Evolutionary conservation across 2,888 invertebrate species (phyloP).

Genomic region (Nemotelus nigrinus): DNA sequence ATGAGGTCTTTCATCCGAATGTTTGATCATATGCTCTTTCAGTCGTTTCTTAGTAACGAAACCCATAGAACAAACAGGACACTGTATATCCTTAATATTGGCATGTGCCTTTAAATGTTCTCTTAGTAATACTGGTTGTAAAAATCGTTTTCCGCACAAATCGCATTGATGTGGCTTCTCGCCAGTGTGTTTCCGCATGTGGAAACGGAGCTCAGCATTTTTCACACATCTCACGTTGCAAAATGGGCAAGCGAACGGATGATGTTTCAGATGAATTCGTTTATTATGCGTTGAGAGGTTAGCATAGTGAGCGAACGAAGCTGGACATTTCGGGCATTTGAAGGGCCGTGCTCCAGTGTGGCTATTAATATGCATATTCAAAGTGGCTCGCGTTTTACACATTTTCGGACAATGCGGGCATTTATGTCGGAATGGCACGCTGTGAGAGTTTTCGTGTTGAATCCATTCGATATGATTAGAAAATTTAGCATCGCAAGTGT

Average conservation of each 20-base stretch:
- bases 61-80: constrained; percentile 48
- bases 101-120: constrained; percentile 51
- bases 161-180: constrained; percentile 52
- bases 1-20: constrained; percentile 21
- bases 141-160: constrained; percentile 48
- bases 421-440: neutral
- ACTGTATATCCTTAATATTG: constrained; percentile 50
- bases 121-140: constrained; percentile 47
- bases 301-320: constrained; percentile 49
- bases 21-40: constrained; percentile 12
- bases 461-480: constrained; percentile 8
- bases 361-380: constrained; percentile 16
- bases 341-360: constrained; percentile 44
- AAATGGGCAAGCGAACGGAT: constrained; percentile 47
- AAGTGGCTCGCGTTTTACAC: neutral
- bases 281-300: constrained; percentile 50
- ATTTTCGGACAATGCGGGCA: constrained; percentile 27
- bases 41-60: constrained; percentile 26
- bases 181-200: constrained; percentile 51
- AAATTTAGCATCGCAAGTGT: constrained; percentile 44
- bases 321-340: constrained; percentile 51
- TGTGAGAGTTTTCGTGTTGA: constrained; percentile 29
- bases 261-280: constrained; percentile 50
- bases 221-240: constrained; percentile 51
- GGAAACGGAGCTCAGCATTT: constrained; percentile 49